Percentiles rank a stretch among this genome's conserved stretches.
These are phyloP conservation scores for Oreochromis tanganicae DNA, from an alignment of 2,113 vertebrate genomes.

Conservation along the genomic window DNA sequence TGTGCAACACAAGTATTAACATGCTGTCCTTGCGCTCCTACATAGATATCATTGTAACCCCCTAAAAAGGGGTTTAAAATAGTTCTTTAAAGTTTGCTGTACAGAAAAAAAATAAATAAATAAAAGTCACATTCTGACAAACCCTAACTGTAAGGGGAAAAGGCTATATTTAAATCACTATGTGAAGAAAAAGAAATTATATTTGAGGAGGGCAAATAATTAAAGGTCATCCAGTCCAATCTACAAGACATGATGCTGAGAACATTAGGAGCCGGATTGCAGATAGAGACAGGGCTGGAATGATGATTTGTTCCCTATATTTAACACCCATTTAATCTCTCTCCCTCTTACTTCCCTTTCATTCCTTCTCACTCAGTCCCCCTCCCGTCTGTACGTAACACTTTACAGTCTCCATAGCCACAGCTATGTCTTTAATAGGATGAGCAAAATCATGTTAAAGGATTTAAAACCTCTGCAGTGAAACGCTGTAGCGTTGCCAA, in stretches of 20 bases:
- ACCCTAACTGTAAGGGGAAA: background rate
- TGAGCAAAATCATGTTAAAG: conserved; percentile 74
- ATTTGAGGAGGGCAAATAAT: background rate
- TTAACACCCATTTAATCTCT: conserved; percentile 53
- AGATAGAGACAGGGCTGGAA: conserved; percentile 38
- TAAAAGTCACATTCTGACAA: background rate
- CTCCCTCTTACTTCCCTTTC: conserved; percentile 21
- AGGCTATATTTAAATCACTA: background rate
- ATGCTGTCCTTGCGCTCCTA: background rate
- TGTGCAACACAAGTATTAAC: background rate
- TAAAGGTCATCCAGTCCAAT: conserved; percentile 24
- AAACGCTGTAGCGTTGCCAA: conserved; percentile 55
- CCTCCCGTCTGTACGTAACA: conserved; percentile 31
- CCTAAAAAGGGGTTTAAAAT: background rate
- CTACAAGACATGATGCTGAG: background rate
- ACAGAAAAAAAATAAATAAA: background rate
- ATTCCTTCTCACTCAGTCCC: conserved; percentile 35
- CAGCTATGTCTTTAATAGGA: conserved; percentile 69
- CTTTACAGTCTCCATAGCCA: conserved; percentile 53
- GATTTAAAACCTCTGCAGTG: conserved; percentile 70
- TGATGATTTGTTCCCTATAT: conserved; percentile 46
- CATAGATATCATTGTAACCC: background rate
- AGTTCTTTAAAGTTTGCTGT: background rate
- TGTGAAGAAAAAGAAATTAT: background rate
- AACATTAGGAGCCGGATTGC: conserved; percentile 26